These are phyloP conservation scores for Erebia ligea DNA, from an alignment of 2,888 invertebrate genomes.

Conservation along the genomic window DNA sequence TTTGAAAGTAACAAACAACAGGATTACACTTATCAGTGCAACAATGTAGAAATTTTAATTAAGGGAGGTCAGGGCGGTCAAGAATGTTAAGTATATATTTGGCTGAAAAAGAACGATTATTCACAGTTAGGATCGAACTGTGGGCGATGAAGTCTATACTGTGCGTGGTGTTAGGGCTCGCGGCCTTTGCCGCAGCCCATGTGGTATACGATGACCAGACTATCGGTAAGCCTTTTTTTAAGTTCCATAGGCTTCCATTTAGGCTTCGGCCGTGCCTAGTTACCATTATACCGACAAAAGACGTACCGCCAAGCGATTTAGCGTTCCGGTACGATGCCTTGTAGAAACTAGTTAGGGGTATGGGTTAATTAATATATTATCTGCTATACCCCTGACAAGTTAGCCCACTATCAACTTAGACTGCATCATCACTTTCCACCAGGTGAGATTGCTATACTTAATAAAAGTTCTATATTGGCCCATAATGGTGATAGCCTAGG, in stretches of 20 bases:
- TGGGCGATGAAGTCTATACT: conserved; percentile 42
- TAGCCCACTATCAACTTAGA: too few relatives aligned
- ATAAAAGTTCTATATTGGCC: too few relatives aligned
- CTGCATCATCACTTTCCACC: too few relatives aligned
- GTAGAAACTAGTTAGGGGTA: too few relatives aligned
- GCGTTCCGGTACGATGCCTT: too few relatives aligned
- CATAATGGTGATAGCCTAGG: too few relatives aligned
- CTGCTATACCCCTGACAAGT: too few relatives aligned
- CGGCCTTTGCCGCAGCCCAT: conserved; percentile 42
- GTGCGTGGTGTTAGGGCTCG: conserved; percentile 42
- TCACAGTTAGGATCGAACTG: conserved; percentile 15
- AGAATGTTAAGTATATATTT: conserved; percentile 38
- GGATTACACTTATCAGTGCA: conserved; percentile 15
- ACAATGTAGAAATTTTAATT: conserved; percentile 24
- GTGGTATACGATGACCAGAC: conserved; percentile 38
- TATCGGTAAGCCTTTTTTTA: conserved; percentile 33
- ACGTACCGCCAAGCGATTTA: too few relatives aligned
- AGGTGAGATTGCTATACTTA: too few relatives aligned
- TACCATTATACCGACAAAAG: too few relatives aligned
- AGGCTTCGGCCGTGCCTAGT: too few relatives aligned
- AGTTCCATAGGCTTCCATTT: background rate
- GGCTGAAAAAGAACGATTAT: background rate
- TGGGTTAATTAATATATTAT: too few relatives aligned
- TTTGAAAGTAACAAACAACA: conserved; percentile 15
- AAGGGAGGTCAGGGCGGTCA: conserved; percentile 28